Conservation (phyloP, 1,140 invertebrate species). For the Ericerus pela region DNA sequence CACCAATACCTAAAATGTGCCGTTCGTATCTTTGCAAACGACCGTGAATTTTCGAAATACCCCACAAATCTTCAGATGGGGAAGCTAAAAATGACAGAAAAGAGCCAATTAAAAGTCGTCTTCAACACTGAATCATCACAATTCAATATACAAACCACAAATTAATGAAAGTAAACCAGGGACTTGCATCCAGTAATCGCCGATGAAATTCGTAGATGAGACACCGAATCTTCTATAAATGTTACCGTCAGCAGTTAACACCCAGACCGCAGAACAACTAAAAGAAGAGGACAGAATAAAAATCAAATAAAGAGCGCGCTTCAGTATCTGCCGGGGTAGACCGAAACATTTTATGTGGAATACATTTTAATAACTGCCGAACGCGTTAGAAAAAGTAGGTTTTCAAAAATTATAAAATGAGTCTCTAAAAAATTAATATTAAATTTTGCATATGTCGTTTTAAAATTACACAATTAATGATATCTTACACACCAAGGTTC, state of each 20-base stretch:
- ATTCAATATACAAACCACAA: constrained; percentile 22
- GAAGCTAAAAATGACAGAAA: background rate
- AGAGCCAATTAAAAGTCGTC: constrained; percentile 4
- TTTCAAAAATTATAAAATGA: no score
- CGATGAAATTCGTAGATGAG: constrained; percentile 34
- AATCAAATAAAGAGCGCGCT: background rate
- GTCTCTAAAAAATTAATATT: no score
- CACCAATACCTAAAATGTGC: background rate
- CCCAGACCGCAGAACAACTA: constrained; percentile 36
- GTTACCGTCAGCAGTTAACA: constrained; percentile 33
- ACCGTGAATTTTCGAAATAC: background rate
- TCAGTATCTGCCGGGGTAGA: background rate
- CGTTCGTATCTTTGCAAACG: background rate
- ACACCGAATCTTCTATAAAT: constrained; percentile 37
- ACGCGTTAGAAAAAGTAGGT: no score
- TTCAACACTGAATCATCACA: background rate
- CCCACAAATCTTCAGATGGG: background rate
- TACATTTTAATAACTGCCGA: no score
- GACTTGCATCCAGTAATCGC: constrained; percentile 40
- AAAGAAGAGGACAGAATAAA: constrained; percentile 14
- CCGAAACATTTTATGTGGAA: no score
- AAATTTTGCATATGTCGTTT: no score
- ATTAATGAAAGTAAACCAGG: constrained; percentile 33
- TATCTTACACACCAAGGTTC: no score
- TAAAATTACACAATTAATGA: no score